Conservation (phyloP, 2,888 invertebrate species). For the Sussaba pulchella region DNA sequence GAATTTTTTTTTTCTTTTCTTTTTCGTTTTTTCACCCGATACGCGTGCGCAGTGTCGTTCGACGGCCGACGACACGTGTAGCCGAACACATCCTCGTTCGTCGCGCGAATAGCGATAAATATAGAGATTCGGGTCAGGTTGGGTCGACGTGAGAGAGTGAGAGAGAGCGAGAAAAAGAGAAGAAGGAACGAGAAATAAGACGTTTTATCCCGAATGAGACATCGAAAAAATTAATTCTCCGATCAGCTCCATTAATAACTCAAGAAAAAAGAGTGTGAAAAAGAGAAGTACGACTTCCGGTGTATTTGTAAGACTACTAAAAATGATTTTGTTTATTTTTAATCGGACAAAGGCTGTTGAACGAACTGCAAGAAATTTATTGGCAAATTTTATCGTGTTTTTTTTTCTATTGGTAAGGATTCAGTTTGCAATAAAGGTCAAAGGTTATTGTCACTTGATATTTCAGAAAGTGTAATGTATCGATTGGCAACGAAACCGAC, state of each 20-base stretch:
- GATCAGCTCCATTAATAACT: not conserved
- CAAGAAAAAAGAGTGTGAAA: too few species aligned
- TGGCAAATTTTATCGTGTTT: too few species aligned
- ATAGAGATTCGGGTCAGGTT: conserved; percentile 66
- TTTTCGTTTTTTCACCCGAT: too few species aligned
- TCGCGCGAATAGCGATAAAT: conserved; percentile 68
- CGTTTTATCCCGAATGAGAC: not conserved
- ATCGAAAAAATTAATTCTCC: not conserved
- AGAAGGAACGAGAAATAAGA: not conserved
- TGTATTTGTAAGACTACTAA: too few species aligned
- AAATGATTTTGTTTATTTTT: too few species aligned
- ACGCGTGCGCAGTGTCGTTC: not conserved
- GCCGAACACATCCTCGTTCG: conserved; percentile 54
- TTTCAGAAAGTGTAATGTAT: conserved; percentile 1
- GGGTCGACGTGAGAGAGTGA: conserved; percentile 40
- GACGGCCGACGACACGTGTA: conserved; percentile 51
- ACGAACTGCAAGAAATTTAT: too few species aligned
- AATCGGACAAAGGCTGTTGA: too few species aligned
- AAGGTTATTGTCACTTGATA: not conserved
- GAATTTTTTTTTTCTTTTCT: not conserved
- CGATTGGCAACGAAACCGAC: not conserved
- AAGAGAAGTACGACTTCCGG: too few species aligned
- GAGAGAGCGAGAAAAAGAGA: conserved; percentile 8
- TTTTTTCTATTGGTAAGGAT: not conserved
- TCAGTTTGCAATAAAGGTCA: not conserved